Evolutionary conservation across 2,888 invertebrate species (phyloP), one percentile per base, ranked within the genome.

Genomic region (Thecocarcelia acutangulata): DNA sequence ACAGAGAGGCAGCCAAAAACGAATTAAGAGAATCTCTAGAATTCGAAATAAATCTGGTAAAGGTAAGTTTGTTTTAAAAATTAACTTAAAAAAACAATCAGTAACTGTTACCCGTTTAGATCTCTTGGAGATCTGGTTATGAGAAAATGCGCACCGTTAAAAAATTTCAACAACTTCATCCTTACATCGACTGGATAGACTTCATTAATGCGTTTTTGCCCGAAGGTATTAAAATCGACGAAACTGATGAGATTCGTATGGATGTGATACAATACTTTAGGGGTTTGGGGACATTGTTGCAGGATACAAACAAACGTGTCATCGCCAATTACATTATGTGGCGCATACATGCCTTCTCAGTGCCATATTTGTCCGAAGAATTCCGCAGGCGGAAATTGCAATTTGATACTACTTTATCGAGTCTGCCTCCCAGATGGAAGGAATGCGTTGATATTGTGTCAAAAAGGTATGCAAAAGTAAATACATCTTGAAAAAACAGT

Each of bases 291-390:
- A 92, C 90, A 46, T 87, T 94, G 3, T 87, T 94, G 58, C 88
- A 91, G 40, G 88, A 88, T 19, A 94, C 94, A 0, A 92, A 93
- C 0, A 94, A 93, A 86, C 88, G 96, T 83, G 92, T 93, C 3
- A 93, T 95, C 86, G 97, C 97, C 3, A 98, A 98, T 92, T 98
- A 98, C 88, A 94, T 97, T 85, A 94, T 97, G 94, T 98, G 98
- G 97, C 93, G 97, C 68, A 96, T 96, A 0, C 95, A 96, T 0
- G 95, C 94, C 0, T 95, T 95, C 4, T 95, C 96, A 0, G 93
- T 96, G 9, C 94, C 95, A 2, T 97, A 96, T 89, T 91, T 98
- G 82, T 95, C 94, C 0, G 96, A 97, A 66, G 93, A 93, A 72
- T 92, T 96, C 77, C 93, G 97, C 4, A 94, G 95, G 68, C 92